phyloP scores from a whole-genome alignment of 2,888 invertebrate species.

The Mycalesis mineus region DNA sequence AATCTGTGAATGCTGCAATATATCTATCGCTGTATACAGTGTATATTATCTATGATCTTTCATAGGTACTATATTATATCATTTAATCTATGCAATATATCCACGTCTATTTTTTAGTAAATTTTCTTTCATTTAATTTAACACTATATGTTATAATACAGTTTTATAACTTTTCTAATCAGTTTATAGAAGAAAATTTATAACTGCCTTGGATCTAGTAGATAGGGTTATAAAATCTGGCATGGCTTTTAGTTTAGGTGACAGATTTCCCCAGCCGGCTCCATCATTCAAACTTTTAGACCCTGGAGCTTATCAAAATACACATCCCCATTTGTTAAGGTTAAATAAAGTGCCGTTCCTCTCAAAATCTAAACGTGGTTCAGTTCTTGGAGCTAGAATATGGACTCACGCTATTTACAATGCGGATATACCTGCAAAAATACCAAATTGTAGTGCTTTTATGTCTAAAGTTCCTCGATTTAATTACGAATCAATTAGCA shows the following conservation, averaged over 20 bases:
- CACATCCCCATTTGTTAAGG: conserved; percentile 27
- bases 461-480: conserved; percentile 56
- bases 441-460: conserved; percentile 52
- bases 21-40: too few species aligned
- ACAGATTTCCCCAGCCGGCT: conserved; percentile 44
- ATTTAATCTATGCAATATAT: too few species aligned
- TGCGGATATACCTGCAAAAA: conserved; percentile 33
- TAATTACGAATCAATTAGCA: conserved; percentile 50
- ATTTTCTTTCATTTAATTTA: too few species aligned
- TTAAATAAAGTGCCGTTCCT: conserved; percentile 51
- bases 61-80: too few species aligned
- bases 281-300: conserved; percentile 48
- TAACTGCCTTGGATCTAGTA: too few species aligned
- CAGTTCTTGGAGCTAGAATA: conserved; percentile 32
- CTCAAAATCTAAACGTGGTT: conserved; percentile 45
- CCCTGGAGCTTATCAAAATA: conserved; percentile 55
- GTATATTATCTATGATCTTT: too few species aligned
- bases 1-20: too few species aligned
- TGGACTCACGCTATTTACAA: conserved; percentile 57
- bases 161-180: neutral
- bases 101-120: too few species aligned
- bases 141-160: too few species aligned
- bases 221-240: neutral
- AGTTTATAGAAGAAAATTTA: neutral
- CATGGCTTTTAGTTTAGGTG: conserved; percentile 52